Conservation (phyloP, 2,113 vertebrate species). For the Todiramphus chloris region DNA sequence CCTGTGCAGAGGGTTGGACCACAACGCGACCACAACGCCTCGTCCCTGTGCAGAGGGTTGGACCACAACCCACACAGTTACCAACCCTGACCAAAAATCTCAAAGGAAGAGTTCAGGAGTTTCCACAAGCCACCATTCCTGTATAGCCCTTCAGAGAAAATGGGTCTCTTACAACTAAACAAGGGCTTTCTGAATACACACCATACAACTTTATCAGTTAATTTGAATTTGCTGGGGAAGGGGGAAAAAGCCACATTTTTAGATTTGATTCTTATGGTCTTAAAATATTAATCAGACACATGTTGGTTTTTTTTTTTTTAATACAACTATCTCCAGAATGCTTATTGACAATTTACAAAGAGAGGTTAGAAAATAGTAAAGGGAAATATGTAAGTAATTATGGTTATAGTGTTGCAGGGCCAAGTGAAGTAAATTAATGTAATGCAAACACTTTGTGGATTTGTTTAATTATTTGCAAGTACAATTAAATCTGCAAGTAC, state of each 20-base stretch:
- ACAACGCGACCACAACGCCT: no score
- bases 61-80: neutral
- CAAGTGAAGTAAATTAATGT: constrained; percentile 71
- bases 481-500: constrained; percentile 67
- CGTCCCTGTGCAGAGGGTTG: neutral
- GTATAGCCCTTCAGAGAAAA: neutral
- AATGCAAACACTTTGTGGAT: constrained; percentile 70
- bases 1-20: neutral
- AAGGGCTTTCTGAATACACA: neutral
- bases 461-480: constrained; percentile 75
- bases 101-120: neutral
- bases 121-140: neutral
- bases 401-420: constrained; percentile 52
- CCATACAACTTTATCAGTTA: constrained; percentile 1
- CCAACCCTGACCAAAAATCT: neutral
- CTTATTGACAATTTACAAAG: constrained; percentile 76
- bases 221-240: neutral
- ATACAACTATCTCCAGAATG: constrained; percentile 73
- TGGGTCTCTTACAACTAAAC: neutral
- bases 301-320: constrained; percentile 55
- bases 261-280: constrained; percentile 72
- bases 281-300: constrained; percentile 81
- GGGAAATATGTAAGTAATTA: constrained; percentile 79
- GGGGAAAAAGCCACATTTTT: constrained; percentile 1
- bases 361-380: constrained; percentile 75